Base-by-base conservation (phyloP, 2,888 invertebrate genomes). In the Linyphia triangularis region DNA sequence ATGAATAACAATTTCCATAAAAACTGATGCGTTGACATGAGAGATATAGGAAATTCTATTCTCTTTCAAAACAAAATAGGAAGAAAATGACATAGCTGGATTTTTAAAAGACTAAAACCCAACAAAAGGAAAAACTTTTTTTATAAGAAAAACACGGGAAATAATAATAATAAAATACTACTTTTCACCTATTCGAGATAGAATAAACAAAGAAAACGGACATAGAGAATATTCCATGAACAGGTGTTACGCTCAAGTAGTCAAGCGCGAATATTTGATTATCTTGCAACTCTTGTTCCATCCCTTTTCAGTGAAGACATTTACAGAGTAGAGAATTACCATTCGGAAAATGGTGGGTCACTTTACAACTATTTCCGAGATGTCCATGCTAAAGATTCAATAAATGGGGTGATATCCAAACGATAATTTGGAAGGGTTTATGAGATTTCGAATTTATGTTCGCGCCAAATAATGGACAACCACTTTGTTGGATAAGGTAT, bases 271-370 rank as follows among this genome's bases (percentile, higher is more conserved):
- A 16, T n/a, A 16, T 51, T 51, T n/a, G 51, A 10, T n/a, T 13
- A 16, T 51, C n/a, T 51, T 51, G 16, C 7, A 7, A 40, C 40
- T 40, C 16, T 16, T 13, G 40, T 16, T 2, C 40, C 40, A 6
- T n/a, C 13, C 51, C 51, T n/a, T 5, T 51, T 51, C 51, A 51
- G 16, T 51, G 51, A 51, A 33, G n/a, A 5, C 51, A 51, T 16
- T 51, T 1, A 1, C 1, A 10, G n/a, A 16, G n/a, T n/a, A 51
- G 16, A 0, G 51, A 51, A 51, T 51, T 51, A 51, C 51, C 51
- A 51, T 51, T 51, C 51, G 51, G n/a, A 51, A 51, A 51, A 51
- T 51, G 51, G 51, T 51, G 51, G 51, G 51, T 51, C 51, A 51
- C 51, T 51, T 51, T 51, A 51, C 51, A 51, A 51, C 16, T n/a